Evolutionary conservation across 2,888 invertebrate species (phyloP).

Genomic region (Aphodius granarius): DNA sequence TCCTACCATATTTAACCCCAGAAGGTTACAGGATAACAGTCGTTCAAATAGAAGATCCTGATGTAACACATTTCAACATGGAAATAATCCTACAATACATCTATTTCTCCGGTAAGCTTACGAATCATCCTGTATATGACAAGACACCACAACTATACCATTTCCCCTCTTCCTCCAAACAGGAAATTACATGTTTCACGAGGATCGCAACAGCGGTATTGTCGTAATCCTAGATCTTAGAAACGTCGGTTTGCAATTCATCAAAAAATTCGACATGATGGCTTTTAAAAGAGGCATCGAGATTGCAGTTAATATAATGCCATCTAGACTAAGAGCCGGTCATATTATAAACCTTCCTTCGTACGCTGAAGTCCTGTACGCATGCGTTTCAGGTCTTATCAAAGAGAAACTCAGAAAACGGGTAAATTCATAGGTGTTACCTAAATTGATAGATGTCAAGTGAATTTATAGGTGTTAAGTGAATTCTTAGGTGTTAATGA

Average conservation of each 20-base stretch:
- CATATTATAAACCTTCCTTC: background rate
- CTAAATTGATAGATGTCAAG: no score
- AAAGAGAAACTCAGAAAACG: background rate
- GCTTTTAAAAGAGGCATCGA: background rate
- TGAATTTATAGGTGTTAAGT: no score
- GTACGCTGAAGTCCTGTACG: background rate
- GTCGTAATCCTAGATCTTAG: background rate
- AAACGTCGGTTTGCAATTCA: background rate
- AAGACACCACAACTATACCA: no score
- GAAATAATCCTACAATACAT: background rate
- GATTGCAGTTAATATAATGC: background rate
- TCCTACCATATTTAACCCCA: slow-evolving; percentile 34
- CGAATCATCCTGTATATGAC: no score
- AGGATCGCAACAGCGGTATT: background rate
- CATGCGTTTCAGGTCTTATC: background rate
- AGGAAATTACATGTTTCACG: background rate
- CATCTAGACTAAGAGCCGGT: background rate
- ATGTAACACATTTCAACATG: background rate
- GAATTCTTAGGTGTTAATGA: no score
- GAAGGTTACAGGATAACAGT: slow-evolving; percentile 40
- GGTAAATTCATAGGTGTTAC: no score
- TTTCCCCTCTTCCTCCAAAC: no score
- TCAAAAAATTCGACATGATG: background rate
- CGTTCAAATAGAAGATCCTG: background rate
- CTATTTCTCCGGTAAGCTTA: background rate